Evolutionary conservation across 1,140 invertebrate genomes (phyloP), one percentile per base, ranked within the genome.

Genomic region (Ruditapes philippinarum): DNA sequence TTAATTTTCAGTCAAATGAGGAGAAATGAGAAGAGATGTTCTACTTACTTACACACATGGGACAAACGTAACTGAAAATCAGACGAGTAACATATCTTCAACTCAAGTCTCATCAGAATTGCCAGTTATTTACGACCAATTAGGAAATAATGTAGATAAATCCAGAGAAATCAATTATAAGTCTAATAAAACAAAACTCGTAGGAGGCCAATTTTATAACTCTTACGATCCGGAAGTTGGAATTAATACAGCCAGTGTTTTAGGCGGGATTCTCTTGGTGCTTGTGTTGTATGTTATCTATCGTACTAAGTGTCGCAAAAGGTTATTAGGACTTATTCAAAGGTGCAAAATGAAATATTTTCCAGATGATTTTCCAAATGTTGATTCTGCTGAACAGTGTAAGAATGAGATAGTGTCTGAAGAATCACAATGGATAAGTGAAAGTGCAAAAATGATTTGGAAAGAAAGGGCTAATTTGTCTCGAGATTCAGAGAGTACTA

Each of bases 171-270:
- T 7, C 22, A 65, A 65, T 36, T 33, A 65, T 28, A 40, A 60
- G 9, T 73, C 38, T 17, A 81, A 65, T 42, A n/a, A 62, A 84
- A 42, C 31, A 68, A 68, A 83, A 83, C 17, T 62, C 62, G 40
- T 40, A 28, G 49, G 60, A 68, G 28, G 82, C 68, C 65, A 62
- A 76, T 94, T 94, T 78, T 94, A 94, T 86, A 70, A 81, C n/a
- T 91, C 91, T 0, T 94, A 94, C 83, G 83, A 93, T 73, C 92
- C 93, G 4, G 81, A 92, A 79, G 89, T 91, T 84, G 93, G 92
- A 17, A 81, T 94, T 31, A 92, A 94, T 68, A 94, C 92, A 0
- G 93, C 92, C 1, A 88, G 91, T 17, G 90, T 93, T 31, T 80
- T 94, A 3, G 93, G 93, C 19, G 91, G 93, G 2, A 91, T 93